Percentiles rank a stretch among this genome's conserved stretches.
Evolutionary conservation across 2,888 invertebrate genomes (phyloP).

Genomic region (Neoitamus cyanurus): DNA sequence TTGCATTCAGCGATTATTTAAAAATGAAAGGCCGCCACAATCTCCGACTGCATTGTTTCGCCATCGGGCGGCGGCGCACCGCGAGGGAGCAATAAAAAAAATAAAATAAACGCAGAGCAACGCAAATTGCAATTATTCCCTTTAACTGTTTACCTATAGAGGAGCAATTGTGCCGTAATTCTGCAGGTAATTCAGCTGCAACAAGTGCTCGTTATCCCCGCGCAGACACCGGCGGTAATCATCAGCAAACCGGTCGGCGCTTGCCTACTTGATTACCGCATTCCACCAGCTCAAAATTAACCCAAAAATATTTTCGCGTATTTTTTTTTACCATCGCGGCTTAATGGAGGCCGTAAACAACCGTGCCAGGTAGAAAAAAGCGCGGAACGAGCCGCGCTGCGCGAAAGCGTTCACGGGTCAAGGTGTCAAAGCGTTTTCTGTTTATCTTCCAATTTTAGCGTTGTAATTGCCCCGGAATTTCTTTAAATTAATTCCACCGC

Average conservation of each 20-base stretch:
- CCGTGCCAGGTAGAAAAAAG: not conserved
- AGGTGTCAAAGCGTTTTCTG: not conserved
- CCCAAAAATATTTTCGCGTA: constrained; percentile 10
- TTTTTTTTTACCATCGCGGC: not conserved
- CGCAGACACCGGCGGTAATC: not conserved
- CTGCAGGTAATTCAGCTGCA: not conserved
- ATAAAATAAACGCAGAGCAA: not conserved
- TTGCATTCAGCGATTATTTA: not conserved
- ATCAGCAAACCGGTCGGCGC: not conserved
- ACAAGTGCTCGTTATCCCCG: not conserved
- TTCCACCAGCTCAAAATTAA: constrained; percentile 2
- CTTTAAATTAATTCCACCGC: not conserved
- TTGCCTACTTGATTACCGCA: constrained; percentile 8
- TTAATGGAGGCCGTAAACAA: constrained; percentile 4
- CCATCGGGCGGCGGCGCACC: not conserved
- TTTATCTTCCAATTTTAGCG: not conserved
- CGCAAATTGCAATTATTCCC: not conserved
- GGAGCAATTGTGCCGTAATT: not conserved
- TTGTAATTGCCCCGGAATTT: constrained; percentile 1
- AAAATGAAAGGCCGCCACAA: not conserved
- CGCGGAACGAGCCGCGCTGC: not conserved
- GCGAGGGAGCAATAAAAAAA: not conserved
- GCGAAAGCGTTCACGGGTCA: not conserved
- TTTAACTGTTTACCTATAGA: not conserved
- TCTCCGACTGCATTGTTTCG: not conserved